Base-by-base conservation (phyloP, 2,888 invertebrate genomes). In the Cremastinae sp. region DNA sequence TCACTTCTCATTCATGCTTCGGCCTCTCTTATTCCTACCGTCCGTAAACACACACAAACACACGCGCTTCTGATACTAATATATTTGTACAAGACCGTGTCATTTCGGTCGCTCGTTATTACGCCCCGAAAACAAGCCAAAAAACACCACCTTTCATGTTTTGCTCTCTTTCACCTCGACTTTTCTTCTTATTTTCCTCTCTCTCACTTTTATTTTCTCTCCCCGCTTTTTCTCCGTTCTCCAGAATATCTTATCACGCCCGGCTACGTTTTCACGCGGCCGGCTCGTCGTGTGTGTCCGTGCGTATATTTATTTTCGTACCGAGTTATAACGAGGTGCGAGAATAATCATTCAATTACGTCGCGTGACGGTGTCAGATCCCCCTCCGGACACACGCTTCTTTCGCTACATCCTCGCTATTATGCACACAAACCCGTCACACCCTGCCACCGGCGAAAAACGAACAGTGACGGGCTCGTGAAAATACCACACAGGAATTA, bases 331-430 rank as follows among this genome's bases (percentile, higher is more conserved):
- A 77, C 70, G 68, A 77, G 73, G 70, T 65, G 73, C 61, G 82
- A 85, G 82, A 83, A 83, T 85, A 85, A 86, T 86, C 85, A 84
- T 84, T 87, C 85, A 86, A 87, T 86, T 86, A 87, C 78, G 68
- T 78, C 83, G 84, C 85, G 84, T 87, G 86, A 87, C 85, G 54
- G 74, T 71, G 81, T 79, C 79, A 59, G 53, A 74, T 68, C 56
- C 9, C 22, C 10, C 43, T 49, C 65, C 34, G 51, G 64, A 56
- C 54, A 56, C 54, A 71, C 58, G 66, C 43, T 56, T 22, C 34
- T 34, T 36, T 43, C 10, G 10, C 14, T 69, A 28, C 20, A 58
- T 49, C 56, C 14, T 9, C 28, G 41, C 43, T 28, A 38, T 45
- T 45, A 28, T 9, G 14, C 16, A 61, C 45, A 20, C 20, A 14